Conservation (phyloP, 2,797 vertebrate species). For the Sebastes hopkinsi region DNA sequence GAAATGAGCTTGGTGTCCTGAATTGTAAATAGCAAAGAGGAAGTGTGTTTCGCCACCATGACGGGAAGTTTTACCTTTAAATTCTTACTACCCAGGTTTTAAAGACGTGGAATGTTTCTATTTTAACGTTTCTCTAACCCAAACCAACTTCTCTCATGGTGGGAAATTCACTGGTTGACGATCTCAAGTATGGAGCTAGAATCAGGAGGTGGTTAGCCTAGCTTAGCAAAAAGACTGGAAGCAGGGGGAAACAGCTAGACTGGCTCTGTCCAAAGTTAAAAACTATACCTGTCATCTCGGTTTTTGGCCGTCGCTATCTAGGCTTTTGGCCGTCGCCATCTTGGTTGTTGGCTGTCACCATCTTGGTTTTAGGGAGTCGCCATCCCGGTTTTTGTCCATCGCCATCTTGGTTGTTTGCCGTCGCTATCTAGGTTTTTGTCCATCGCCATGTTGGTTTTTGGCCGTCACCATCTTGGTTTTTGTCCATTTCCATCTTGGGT, state of each 20-base stretch:
- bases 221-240: not conserved
- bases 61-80: not conserved
- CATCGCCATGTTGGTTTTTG: fast-evolving
- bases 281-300: not conserved
- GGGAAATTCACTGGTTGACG: not conserved
- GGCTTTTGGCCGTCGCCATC: too few species aligned
- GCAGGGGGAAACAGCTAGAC: not conserved
- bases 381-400: too few species aligned
- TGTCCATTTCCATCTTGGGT: too few species aligned
- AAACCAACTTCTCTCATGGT: not conserved
- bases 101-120: not conserved
- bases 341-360: too few species aligned
- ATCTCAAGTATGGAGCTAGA: not conserved
- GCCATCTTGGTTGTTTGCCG: too few species aligned
- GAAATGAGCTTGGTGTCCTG: not conserved
- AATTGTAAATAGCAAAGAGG: constrained; percentile 18
- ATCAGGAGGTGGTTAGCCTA: not conserved
- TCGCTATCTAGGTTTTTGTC: too few species aligned
- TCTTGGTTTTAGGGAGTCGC: too few species aligned
- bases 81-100: not conserved
- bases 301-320: too few species aligned
- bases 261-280: not conserved
- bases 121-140: not conserved
- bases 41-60: not conserved
- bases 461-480: too few species aligned